Percentiles rank a stretch among this genome's conserved stretches.
phyloP scores from a whole-genome alignment of 1,140 invertebrate genomes.

The Drosophila navojoa region DNA sequence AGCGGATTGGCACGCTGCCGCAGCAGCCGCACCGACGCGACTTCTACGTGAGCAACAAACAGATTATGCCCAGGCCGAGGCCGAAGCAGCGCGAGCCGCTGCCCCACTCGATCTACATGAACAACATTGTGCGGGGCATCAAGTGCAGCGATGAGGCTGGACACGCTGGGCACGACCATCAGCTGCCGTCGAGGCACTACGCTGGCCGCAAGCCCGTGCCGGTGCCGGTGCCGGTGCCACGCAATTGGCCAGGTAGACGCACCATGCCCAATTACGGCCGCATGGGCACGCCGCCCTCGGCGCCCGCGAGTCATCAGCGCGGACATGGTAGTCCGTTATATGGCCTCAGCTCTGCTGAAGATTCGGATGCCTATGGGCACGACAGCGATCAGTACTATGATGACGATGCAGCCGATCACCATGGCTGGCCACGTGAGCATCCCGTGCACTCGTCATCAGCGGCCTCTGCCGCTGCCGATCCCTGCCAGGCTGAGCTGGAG shows the following conservation, averaged over 20 bases:
- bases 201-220: not conserved
- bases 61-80: slow-evolving; percentile 55
- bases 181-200: not conserved
- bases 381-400: slow-evolving; percentile 39
- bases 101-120: slow-evolving; percentile 66
- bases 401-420: slow-evolving; percentile 8
- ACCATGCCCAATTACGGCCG: not conserved
- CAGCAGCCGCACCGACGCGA: slow-evolving; percentile 30
- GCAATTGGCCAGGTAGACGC: slow-evolving; percentile 19
- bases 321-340: not conserved
- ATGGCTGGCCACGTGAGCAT: slow-evolving; percentile 9
- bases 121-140: slow-evolving; percentile 63
- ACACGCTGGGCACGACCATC: not conserved
- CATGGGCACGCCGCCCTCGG: not conserved
- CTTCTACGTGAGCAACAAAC: slow-evolving; percentile 63
- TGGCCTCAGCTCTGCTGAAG: slow-evolving; percentile 16
- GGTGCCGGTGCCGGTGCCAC: not conserved
- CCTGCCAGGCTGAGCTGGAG: slow-evolving; percentile 50
- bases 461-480: slow-evolving; percentile 38
- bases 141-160: slow-evolving; percentile 60
- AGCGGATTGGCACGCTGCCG: slow-evolving; percentile 8
- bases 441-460: not conserved
- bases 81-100: slow-evolving; percentile 57
- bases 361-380: slow-evolving; percentile 14
- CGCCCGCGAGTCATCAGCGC: not conserved